A percentile compares a stretch with the other conserved stretches of the same genome.
Conservation (phyloP, 2,797 vertebrate genomes). For the Cichlasoma orientale region DNA sequence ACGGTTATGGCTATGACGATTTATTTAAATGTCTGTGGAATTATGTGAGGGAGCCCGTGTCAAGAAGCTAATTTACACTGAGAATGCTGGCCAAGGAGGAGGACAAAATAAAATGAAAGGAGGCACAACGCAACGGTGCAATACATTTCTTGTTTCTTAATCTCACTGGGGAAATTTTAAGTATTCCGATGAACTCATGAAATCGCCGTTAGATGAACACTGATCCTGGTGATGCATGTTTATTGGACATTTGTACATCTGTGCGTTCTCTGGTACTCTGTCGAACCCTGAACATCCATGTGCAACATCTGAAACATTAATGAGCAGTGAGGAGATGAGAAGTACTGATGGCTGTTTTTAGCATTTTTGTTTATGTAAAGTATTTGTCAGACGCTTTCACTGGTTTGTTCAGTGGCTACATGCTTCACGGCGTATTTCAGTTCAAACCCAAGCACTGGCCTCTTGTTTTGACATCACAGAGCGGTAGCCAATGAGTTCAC, state of each 20-base stretch:
- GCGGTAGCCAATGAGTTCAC: neutral
- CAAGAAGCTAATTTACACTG: slow-evolving; percentile 26
- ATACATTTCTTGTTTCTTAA: neutral
- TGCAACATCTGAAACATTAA: slow-evolving; percentile 63
- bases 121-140: slow-evolving; percentile 21
- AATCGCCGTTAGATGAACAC: slow-evolving; percentile 35
- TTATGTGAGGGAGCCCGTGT: neutral
- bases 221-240: slow-evolving; percentile 26
- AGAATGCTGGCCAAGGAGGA: slow-evolving; percentile 7
- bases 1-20: slow-evolving; percentile 12
- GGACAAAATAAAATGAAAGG: slow-evolving; percentile 4
- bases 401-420: neutral
- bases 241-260: slow-evolving; percentile 36
- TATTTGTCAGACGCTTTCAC: neutral
- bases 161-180: slow-evolving; percentile 20
- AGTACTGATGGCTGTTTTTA: slow-evolving; percentile 1
- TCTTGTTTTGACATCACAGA: neutral
- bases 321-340: slow-evolving; percentile 46
- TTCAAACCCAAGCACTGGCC: neutral
- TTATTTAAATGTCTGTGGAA: slow-evolving; percentile 36
- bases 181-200: slow-evolving; percentile 34
- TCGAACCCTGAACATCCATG: slow-evolving; percentile 31
- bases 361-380: neutral
- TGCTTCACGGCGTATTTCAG: neutral
- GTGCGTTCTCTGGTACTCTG: slow-evolving; percentile 36